These are phyloP conservation scores for Alexandromys fortis DNA, from an alignment of 2,113 vertebrate genomes.

Conservation along the genomic window DNA sequence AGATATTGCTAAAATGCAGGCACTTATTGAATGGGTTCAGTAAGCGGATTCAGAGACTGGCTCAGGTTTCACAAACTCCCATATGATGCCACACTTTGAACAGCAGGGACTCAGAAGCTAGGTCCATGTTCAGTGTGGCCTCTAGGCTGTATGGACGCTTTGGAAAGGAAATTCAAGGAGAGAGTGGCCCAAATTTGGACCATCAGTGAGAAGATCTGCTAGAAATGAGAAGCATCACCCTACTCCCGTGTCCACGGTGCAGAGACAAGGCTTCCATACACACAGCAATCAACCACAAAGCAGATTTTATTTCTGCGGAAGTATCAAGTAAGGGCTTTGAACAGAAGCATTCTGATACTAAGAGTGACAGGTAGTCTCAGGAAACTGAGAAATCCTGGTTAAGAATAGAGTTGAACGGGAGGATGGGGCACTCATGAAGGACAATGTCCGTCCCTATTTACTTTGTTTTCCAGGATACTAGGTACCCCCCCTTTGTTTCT, in stretches of 20 bases:
- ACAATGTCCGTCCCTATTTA: too few relatives aligned
- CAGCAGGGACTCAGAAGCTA: background rate
- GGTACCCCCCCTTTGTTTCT: too few relatives aligned
- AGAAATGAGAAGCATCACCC: background rate
- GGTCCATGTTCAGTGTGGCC: background rate
- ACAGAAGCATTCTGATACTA: background rate
- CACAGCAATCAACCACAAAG: background rate
- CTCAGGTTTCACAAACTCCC: background rate
- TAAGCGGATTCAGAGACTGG: background rate
- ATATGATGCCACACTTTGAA: background rate
- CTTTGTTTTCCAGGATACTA: background rate
- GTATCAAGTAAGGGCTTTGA: background rate
- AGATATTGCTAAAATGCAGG: background rate
- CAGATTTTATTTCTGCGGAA: background rate
- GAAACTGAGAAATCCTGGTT: background rate
- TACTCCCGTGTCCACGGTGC: background rate
- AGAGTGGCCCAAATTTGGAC: background rate
- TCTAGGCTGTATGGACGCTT: too few relatives aligned
- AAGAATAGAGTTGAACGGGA: background rate
- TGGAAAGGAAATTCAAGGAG: slow-evolving; percentile 29
- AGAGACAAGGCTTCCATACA: background rate
- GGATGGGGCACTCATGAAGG: background rate
- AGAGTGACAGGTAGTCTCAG: background rate
- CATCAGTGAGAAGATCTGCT: background rate
- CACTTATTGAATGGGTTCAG: background rate